phyloP scores from a whole-genome alignment of 2,888 invertebrate species.

The Theretra japonica region DNA sequence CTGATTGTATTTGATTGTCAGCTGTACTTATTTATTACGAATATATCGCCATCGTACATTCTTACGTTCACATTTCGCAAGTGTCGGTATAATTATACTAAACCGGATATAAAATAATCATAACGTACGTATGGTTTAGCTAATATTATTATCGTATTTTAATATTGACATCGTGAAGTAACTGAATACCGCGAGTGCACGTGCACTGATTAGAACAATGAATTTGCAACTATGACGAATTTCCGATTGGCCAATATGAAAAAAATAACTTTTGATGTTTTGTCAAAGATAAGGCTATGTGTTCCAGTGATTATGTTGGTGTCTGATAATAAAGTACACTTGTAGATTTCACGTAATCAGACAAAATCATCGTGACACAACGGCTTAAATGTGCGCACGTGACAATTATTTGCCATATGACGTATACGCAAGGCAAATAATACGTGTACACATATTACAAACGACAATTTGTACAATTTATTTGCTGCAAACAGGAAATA shows the following conservation, averaged over 20 bases:
- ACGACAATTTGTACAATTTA: neutral
- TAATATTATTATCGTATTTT: neutral
- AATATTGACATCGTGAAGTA: neutral
- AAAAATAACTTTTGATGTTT: neutral
- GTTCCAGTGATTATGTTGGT: slow-evolving; percentile 29
- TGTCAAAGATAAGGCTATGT: slow-evolving; percentile 29
- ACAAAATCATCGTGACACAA: slow-evolving; percentile 22
- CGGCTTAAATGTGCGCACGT: slow-evolving; percentile 28
- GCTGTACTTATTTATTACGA: too few relatives aligned
- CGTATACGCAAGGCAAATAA: slow-evolving; percentile 22
- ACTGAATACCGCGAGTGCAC: neutral
- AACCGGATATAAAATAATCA: slow-evolving; percentile 2
- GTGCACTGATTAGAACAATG: neutral
- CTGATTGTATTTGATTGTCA: too few relatives aligned
- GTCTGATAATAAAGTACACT: slow-evolving; percentile 32
- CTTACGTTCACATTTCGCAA: neutral
- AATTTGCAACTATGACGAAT: slow-evolving; percentile 1
- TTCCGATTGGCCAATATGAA: slow-evolving; percentile 11
- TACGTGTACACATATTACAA: slow-evolving; percentile 11
- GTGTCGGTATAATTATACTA: neutral
- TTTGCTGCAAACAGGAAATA: slow-evolving; percentile 6
- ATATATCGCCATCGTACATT: too few relatives aligned
- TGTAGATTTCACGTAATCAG: slow-evolving; percentile 33
- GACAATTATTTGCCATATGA: slow-evolving; percentile 30
- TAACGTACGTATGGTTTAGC: neutral